phyloP scores from a whole-genome alignment of 2,113 vertebrate genomes.

The Odocoileus hemionus region DNA sequence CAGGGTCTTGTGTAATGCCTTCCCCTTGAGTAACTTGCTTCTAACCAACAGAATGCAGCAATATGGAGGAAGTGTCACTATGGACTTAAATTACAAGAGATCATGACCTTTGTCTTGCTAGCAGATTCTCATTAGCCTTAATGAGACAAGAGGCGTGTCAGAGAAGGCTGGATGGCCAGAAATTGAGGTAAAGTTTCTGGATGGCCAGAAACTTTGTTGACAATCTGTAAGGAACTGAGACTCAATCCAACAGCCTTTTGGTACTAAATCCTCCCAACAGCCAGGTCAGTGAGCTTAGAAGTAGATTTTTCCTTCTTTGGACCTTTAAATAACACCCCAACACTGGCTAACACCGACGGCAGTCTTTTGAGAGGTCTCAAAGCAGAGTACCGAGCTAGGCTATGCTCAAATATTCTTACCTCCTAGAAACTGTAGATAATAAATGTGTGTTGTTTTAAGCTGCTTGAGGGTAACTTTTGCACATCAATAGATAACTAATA shows the following conservation, averaged over 20 bases:
- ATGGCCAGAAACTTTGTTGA: neutral
- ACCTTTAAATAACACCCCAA: neutral
- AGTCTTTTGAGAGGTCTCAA: neutral
- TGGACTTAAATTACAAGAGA: neutral
- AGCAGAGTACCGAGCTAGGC: neutral
- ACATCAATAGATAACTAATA: neutral
- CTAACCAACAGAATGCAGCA: neutral
- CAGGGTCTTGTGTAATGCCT: neutral
- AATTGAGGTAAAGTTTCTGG: neutral
- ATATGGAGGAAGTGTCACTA: neutral
- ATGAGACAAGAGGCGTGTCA: neutral
- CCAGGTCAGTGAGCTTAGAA: neutral
- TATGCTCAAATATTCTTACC: neutral
- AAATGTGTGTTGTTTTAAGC: neutral
- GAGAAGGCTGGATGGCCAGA: accelerated
- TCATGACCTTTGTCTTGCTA: neutral
- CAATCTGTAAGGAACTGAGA: neutral
- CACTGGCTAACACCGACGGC: neutral
- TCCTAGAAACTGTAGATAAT: neutral
- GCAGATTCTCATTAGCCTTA: neutral
- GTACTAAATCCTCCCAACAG: neutral
- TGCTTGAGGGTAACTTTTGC: neutral
- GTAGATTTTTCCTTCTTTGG: neutral
- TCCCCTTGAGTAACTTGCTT: neutral
- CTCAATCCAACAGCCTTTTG: neutral